Conservation (phyloP, 2,888 invertebrate genomes). For the Xanthorhoe designata region DNA sequence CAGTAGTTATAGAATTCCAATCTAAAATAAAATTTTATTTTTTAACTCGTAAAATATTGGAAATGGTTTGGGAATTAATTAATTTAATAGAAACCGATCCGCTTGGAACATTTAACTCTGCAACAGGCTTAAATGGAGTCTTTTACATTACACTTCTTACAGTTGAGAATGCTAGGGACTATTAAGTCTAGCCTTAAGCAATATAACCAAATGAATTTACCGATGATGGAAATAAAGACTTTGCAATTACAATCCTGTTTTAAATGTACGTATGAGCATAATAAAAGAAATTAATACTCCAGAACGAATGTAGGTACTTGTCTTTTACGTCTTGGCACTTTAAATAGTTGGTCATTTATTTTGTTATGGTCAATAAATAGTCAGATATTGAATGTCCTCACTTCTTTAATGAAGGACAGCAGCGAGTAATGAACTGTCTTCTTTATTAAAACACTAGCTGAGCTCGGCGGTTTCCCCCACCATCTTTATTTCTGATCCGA, state of each 20-base stretch:
- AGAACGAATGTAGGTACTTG: background rate
- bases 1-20: too few relatives aligned
- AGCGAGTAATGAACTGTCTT: background rate
- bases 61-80: background rate
- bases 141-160: background rate
- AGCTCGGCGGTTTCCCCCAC: too few relatives aligned
- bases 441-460: too few relatives aligned
- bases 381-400: background rate
- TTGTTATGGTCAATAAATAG: background rate
- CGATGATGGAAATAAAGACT: slow-evolving; percentile 3
- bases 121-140: background rate
- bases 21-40: too few relatives aligned
- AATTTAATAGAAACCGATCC: background rate
- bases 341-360: background rate
- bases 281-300: background rate
- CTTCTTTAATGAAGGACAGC: background rate
- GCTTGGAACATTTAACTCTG: background rate
- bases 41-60: too few relatives aligned
- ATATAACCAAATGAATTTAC: slow-evolving; percentile 4
- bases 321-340: background rate
- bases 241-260: slow-evolving; percentile 6
- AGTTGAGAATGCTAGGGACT: background rate
- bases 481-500: too few relatives aligned
- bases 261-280: background rate
- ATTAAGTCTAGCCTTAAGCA: slow-evolving; percentile 5